These are phyloP conservation scores for Coregonus sp. DNA, from an alignment of 2,797 vertebrate species.

Conservation along the genomic window DNA sequence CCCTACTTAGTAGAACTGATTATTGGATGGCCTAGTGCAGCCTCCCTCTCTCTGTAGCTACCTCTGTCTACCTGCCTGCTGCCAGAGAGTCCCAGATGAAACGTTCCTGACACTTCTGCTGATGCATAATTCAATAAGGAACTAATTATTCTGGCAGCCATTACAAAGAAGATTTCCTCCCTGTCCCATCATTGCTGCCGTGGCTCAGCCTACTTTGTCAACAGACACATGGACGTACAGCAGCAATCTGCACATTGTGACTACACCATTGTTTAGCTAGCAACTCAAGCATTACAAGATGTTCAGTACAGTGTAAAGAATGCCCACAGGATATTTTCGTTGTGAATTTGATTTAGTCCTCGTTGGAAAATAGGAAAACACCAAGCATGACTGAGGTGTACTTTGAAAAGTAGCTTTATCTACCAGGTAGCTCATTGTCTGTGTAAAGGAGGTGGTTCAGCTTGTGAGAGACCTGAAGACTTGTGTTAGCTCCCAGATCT, in stretches of 20 bases:
- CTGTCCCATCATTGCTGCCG: conserved; percentile 61
- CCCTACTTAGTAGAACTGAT: background rate
- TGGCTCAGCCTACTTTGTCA: conserved; percentile 60
- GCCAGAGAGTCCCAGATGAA: conserved; percentile 40
- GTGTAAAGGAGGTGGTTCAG: background rate
- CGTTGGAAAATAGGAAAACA: too few relatives aligned
- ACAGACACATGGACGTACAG: conserved; percentile 14
- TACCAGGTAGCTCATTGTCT: background rate
- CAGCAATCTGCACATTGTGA: background rate
- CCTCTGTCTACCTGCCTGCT: conserved; percentile 48
- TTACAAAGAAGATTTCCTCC: conserved; percentile 72
- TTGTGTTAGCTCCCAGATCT: background rate
- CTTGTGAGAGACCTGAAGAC: background rate
- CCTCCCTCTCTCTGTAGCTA: background rate
- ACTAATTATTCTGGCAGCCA: conserved; percentile 76
- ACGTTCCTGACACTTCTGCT: conserved; percentile 69
- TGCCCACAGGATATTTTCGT: too few relatives aligned
- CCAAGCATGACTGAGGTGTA: too few relatives aligned
- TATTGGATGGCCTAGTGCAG: background rate
- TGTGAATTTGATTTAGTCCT: too few relatives aligned
- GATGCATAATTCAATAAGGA: conserved; percentile 76
- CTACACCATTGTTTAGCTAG: background rate
- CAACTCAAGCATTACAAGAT: too few relatives aligned
- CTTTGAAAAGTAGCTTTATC: too few relatives aligned
- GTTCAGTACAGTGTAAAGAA: too few relatives aligned